These are phyloP conservation scores for Mastigias papua DNA, from an alignment of 30 jellyfish, hydroid and myxozoan species.

Conservation along the genomic window DNA sequence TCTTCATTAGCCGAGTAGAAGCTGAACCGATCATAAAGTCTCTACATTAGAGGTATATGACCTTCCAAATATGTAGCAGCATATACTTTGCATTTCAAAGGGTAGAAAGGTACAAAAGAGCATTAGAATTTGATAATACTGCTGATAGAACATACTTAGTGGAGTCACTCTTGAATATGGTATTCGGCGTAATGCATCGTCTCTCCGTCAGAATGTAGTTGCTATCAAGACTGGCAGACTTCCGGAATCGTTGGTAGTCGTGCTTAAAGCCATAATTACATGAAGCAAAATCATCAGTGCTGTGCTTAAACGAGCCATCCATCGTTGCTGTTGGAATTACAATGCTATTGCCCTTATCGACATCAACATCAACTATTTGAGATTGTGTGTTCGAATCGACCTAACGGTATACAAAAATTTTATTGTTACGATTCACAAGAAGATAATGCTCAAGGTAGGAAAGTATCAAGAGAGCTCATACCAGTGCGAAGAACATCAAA, in stretches of 20 bases:
- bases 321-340: constrained; percentile 65
- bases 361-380: constrained; percentile 3
- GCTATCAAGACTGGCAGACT: constrained; percentile 52
- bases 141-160: constrained; percentile 15
- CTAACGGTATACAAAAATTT: too few relatives aligned
- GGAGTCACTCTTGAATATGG: constrained; percentile 31
- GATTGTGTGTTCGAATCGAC: too few relatives aligned
- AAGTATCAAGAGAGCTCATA: too few relatives aligned
- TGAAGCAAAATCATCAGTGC: constrained; percentile 7
- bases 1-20: too few relatives aligned
- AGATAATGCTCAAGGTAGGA: too few relatives aligned
- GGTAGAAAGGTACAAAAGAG: too few relatives aligned
- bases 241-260: constrained; percentile 14
- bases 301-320: constrained; percentile 15
- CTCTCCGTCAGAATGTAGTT: constrained; percentile 8
- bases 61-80: background rate
- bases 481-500: too few relatives aligned
- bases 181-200: background rate
- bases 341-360: background rate
- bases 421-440: too few relatives aligned
- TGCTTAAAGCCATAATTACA: background rate
- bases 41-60: too few relatives aligned
- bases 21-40: too few relatives aligned
- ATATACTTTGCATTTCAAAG: too few relatives aligned
- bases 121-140: background rate